phyloP scores from a whole-genome alignment of 2,888 invertebrate species.

The Coleophora deauratella region DNA sequence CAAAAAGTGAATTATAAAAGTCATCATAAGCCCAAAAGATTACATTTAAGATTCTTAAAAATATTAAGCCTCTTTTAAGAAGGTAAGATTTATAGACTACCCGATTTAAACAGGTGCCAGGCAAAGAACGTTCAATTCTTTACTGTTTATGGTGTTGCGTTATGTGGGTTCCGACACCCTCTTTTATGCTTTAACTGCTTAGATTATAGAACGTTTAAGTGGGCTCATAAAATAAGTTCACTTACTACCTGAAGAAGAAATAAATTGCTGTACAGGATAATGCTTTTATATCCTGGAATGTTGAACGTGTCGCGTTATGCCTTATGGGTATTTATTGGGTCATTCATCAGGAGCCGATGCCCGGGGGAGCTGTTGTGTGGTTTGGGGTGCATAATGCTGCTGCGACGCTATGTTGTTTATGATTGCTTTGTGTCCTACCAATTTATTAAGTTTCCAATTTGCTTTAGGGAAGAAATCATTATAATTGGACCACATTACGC shows the following conservation, averaged over 20 bases:
- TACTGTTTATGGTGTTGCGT: slow-evolving; percentile 53
- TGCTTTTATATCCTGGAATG: slow-evolving; percentile 67
- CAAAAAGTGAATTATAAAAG: slow-evolving; percentile 3
- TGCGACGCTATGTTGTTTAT: slow-evolving; percentile 53
- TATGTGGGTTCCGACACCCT: slow-evolving; percentile 57
- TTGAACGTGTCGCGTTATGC: slow-evolving; percentile 67
- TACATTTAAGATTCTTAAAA: slow-evolving; percentile 24
- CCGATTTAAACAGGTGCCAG: slow-evolving; percentile 48
- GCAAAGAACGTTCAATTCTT: slow-evolving; percentile 45
- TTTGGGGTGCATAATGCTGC: slow-evolving; percentile 63
- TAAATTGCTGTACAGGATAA: slow-evolving; percentile 73
- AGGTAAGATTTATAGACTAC: slow-evolving; percentile 50
- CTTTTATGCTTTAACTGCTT: slow-evolving; percentile 57
- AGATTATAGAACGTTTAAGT: slow-evolving; percentile 69
- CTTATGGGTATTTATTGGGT: slow-evolving; percentile 71
- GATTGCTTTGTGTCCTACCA: slow-evolving; percentile 45
- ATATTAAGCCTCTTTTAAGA: slow-evolving; percentile 28
- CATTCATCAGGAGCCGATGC: slow-evolving; percentile 67
- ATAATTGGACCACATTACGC: slow-evolving; percentile 12
- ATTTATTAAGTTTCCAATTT: slow-evolving; percentile 54
- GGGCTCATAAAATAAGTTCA: slow-evolving; percentile 64
- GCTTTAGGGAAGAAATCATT: slow-evolving; percentile 17
- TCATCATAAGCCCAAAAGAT: slow-evolving; percentile 25
- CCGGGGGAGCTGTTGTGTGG: slow-evolving; percentile 61
- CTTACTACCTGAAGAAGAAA: slow-evolving; percentile 66